Evolutionary conservation across 2,113 vertebrate genomes (phyloP), one percentile per base, ranked within the genome.

Genomic region (Pangasianodon hypophthalmus): DNA sequence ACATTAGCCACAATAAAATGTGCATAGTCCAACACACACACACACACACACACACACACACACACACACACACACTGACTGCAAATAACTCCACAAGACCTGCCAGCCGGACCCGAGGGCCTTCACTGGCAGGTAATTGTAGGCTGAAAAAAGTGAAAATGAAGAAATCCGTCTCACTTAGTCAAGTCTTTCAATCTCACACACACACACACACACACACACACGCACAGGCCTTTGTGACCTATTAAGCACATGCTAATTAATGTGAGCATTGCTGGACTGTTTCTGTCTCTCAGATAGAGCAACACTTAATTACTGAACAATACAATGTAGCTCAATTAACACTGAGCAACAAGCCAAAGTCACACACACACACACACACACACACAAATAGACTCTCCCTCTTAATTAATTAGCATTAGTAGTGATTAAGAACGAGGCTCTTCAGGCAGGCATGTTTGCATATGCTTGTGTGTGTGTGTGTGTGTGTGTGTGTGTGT

Each of bases 361-460:
- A 84, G 64, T 82, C 46, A 0, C 44, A 87, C 46, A 80, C 69
- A 87, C 56, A 86, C 62, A 89, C 85, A 75, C 60, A 83, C 83
- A 88, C 67, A 64, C 62, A 88, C 87, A 88, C 88, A 69, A 75
- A 89, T 84, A 80, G 89, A 81, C 71, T 96, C 94, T 93, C 96
- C 95, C 89, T 69, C 96, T 96, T 97, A 99, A 99, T 99, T 98
- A 98, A 99, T 99, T 99, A 98, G 96, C 96, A 97, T 97, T 98
- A 98, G 97, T 97, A 96, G 97, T 97, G 97, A 99, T 98, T 98
- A 98, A 99, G 98, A 98, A 98, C 97, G 96, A 98, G 97, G 95
- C 95, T 96, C 94, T 91, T 97, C 98, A 86, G 58, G 48, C 82
- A 86, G 62, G 8, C 48, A 19, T 80, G 73, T 86, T 80, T 67